Conservation (phyloP, 2,113 vertebrate species). For the Oncorhynchus nerka region DNA sequence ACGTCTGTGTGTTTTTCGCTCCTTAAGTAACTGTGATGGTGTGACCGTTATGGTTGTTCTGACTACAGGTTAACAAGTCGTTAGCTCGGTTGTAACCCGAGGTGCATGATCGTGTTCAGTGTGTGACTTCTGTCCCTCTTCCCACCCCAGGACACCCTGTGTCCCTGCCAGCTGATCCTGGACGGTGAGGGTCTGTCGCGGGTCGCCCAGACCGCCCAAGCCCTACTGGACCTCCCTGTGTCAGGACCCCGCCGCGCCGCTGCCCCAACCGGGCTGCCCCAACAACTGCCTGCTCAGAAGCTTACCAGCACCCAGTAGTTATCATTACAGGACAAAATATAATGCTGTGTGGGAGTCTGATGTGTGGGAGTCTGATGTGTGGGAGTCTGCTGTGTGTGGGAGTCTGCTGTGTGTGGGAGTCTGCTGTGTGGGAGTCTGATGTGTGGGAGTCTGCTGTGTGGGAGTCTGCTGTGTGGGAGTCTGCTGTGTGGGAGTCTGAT, state of each 20-base stretch:
- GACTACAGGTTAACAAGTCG: no score
- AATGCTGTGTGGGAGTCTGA: no score
- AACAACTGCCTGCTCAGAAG: background rate
- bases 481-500: no score
- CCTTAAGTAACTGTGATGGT: background rate
- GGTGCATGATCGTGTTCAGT: no score
- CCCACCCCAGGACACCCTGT: conserved; percentile 73
- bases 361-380: no score
- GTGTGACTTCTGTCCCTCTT: background rate
- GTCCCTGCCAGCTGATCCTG: conserved; percentile 76
- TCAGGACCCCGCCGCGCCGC: conserved; percentile 16
- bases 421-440: no score
- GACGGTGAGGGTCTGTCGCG: conserved; percentile 80
- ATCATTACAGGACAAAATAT: no score
- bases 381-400: no score
- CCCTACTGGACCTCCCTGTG: conserved; percentile 62
- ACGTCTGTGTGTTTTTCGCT: no score
- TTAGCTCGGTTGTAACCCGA: background rate
- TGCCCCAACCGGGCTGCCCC: background rate
- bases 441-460: no score
- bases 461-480: no score
- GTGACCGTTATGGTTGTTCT: background rate
- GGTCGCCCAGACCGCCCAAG: conserved; percentile 70
- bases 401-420: no score
- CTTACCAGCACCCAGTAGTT: background rate